Base-by-base conservation (phyloP, 1,140 invertebrate genomes). In the Ganaspis sp. region DNA sequence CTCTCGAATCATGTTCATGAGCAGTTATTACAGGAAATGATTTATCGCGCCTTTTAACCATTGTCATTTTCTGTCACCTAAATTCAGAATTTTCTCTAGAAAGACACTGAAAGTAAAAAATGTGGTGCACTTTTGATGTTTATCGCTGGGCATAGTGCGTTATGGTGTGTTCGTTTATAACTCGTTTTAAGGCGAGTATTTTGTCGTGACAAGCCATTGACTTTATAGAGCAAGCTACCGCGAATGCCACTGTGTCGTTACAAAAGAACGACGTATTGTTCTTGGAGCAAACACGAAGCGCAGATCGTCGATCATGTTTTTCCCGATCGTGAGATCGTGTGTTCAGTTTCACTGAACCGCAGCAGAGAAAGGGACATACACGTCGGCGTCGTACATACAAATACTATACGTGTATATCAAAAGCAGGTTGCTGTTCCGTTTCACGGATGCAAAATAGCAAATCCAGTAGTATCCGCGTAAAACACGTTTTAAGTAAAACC, bases 201-300 rank as follows among this genome's bases (percentile, higher is more conserved):
- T 64, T 64, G 58, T 64, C 58, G 58, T 64, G 58, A 64, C 58
- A 64, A 64, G 26, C 26, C 23, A 64, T 64, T 64, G 58, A 64
- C 23, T 64, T 64, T 34, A 64, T 64, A 64, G 58, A 64, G 11
- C 58, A 64, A 34, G 58, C 58, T 64, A 64, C 58, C 58, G 15
- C 12, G 58, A 64, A 64, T 64, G 58, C 58, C 58, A 34, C 58
- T 34, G 12, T 64, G 26, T 64, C 58, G 58, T 64, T 64, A n/a
- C 9, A 64, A 64, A 64, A 64, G 58, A 64, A 64, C 58, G 58
- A 64, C 26, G 58, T 64, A 64, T 64, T 64, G 58, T 64, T 64
- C 58, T 64, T 64, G 3, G 58, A 29, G 58, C 58, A 64, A 64
- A 64, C 58, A 64, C 58, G 58, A 64, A 64, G 58, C 58, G 58